Percentiles rank a stretch among this genome's conserved stretches.
phyloP scores from a whole-genome alignment of 2,797 vertebrate genomes.

The Hypotaenidia philippensis region DNA sequence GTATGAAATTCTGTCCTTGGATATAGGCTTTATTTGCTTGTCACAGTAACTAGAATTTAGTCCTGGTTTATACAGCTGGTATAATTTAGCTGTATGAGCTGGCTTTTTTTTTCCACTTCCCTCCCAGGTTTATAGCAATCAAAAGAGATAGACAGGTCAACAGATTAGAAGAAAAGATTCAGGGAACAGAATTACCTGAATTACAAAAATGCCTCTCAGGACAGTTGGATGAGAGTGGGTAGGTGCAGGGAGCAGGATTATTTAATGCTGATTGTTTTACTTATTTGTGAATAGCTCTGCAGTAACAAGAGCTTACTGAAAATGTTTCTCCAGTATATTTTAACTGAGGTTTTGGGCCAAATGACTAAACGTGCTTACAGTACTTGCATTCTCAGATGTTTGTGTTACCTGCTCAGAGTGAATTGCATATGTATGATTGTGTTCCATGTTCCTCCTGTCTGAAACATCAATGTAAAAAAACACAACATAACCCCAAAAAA shows the following conservation, averaged over 20 bases:
- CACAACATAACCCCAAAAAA: too few species aligned
- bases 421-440: neutral
- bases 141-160: neutral
- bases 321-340: neutral
- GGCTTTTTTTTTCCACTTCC: neutral
- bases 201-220: neutral
- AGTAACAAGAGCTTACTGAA: neutral
- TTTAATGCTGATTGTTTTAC: neutral
- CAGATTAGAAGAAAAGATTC: neutral
- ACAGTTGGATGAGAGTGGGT: neutral
- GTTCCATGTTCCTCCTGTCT: slow-evolving; percentile 20
- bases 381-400: neutral
- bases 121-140: neutral
- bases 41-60: neutral
- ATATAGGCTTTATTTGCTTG: neutral
- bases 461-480: slow-evolving; percentile 21
- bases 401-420: neutral
- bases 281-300: neutral
- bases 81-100: neutral
- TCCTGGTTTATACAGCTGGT: neutral
- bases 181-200: neutral
- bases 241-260: neutral
- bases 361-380: neutral
- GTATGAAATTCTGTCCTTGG: neutral
- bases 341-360: neutral